Conservation (phyloP, 2,888 invertebrate species). For the Aplocera efformata region DNA sequence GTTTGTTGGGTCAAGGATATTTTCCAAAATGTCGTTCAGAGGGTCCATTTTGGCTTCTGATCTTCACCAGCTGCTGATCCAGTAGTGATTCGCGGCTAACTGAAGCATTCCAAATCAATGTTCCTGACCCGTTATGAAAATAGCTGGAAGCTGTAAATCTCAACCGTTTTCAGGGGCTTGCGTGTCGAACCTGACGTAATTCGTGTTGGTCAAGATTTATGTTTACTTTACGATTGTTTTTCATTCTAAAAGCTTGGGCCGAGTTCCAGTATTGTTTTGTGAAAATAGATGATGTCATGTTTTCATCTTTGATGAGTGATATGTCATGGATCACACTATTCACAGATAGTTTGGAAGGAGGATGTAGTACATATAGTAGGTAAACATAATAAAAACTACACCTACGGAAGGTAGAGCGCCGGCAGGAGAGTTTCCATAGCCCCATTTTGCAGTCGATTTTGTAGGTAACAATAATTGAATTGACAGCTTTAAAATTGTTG, state of each 20-base stretch:
- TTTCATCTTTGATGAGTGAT: too few species aligned
- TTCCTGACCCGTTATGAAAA: slow-evolving; percentile 67
- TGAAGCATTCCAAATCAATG: slow-evolving; percentile 44
- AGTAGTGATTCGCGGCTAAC: slow-evolving; percentile 48
- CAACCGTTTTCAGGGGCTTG: slow-evolving; percentile 51
- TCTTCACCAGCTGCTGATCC: slow-evolving; percentile 30
- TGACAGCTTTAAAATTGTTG: too few species aligned
- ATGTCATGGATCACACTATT: too few species aligned
- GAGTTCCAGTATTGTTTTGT: too few species aligned
- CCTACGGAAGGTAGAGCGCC: too few species aligned
- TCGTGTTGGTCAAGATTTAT: slow-evolving; percentile 39
- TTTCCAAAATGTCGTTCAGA: slow-evolving; percentile 21
- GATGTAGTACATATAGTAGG: too few species aligned
- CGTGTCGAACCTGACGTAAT: slow-evolving; percentile 63
- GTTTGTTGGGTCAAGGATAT: slow-evolving; percentile 28
- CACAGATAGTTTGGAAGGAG: too few species aligned
- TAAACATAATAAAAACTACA: too few species aligned
- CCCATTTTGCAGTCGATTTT: too few species aligned
- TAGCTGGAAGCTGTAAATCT: slow-evolving; percentile 66
- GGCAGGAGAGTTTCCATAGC: too few species aligned
- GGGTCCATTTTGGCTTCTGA: slow-evolving; percentile 34
- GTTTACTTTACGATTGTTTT: slow-evolving; percentile 41
- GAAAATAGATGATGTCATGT: too few species aligned
- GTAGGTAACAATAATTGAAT: too few species aligned
- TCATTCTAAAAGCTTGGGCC: slow-evolving; percentile 14